These are phyloP conservation scores for Microplitis mediator DNA, from an alignment of 1,140 invertebrate species.

Conservation along the genomic window DNA sequence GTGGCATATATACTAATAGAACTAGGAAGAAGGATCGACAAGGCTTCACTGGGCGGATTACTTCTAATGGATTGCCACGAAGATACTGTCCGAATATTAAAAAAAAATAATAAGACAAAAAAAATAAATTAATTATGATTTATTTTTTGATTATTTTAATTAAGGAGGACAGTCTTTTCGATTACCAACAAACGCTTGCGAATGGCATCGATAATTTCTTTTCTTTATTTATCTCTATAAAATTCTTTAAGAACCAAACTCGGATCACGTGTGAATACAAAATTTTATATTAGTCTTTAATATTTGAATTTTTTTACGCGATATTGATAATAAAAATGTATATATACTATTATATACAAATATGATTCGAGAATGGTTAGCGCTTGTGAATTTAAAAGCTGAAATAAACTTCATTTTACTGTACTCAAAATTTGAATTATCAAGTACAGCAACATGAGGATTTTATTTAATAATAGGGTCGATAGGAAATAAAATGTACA, in stretches of 20 bases:
- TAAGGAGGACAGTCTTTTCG: constrained; percentile 3
- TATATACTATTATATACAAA: background rate
- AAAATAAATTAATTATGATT: background rate
- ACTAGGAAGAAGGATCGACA: background rate
- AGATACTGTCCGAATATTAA: background rate
- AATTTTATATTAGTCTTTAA: too few species aligned
- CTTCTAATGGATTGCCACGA: background rate
- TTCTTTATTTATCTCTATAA: constrained; percentile 18
- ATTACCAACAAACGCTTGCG: constrained; percentile 37
- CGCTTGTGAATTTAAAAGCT: too few species aligned
- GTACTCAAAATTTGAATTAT: too few species aligned
- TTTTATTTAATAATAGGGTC: background rate
- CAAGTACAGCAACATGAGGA: background rate
- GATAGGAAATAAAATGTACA: background rate
- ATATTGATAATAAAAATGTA: background rate
- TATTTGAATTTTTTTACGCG: background rate
- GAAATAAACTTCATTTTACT: too few species aligned
- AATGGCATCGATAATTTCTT: constrained; percentile 46
- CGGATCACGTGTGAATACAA: constrained; percentile 20
- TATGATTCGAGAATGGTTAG: constrained; percentile 1
- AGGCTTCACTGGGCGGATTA: background rate
- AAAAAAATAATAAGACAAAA: too few species aligned
- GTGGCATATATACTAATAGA: background rate
- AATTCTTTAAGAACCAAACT: constrained; percentile 4
- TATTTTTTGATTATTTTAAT: background rate